Evolutionary conservation across 2,797 vertebrate genomes (phyloP), one percentile per base, ranked within the genome.

Genomic region (Knipowitschia caucasica): DNA sequence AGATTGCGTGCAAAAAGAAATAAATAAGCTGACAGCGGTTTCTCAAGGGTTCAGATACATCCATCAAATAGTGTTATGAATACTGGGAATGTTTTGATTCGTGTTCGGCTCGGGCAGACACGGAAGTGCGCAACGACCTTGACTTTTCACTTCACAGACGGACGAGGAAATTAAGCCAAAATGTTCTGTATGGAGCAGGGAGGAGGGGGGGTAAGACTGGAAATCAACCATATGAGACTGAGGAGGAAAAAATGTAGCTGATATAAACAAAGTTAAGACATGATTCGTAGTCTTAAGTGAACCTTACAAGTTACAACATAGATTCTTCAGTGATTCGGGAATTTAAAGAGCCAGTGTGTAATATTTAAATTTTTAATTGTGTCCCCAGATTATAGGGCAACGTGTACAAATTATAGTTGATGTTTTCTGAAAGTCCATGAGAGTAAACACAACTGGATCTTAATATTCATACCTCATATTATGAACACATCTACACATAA

Each of bases 141-240:
- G 71, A 72, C 46, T 54, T 35, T 66, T 71, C 62, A 79, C 77
- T 60, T 79, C 53, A 23, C 49, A 62, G 64, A 50, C 58, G 53
- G 1, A 12, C 33, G 42, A 36, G 59, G 63, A 68, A 77, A 62
- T 42, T 0, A 53, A 78, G 79, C 68, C 72, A 77, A 73, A 62
- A 62, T 61, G 56, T 64, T 70, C 42, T 23, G 29, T 58, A 35
- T 0, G 1, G 29, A 47, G 55, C 56, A 76, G 61, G 53, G 67
- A 82, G 75, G 73, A 78, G 75, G 77, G 64, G 69, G 58, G 69
- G 73, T 50, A 50, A 25, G 6, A 30, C 55, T 69, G 74, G 75
- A 83, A 74, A 29, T 15, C 11, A 25, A 31, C 2, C 9, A 33
- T 45, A 23, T 29, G 34, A 54, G 50, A 29, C 25, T 25, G 5